These are phyloP conservation scores for Sipha maydis DNA, from an alignment of 2,888 invertebrate genomes.

Conservation along the genomic window DNA sequence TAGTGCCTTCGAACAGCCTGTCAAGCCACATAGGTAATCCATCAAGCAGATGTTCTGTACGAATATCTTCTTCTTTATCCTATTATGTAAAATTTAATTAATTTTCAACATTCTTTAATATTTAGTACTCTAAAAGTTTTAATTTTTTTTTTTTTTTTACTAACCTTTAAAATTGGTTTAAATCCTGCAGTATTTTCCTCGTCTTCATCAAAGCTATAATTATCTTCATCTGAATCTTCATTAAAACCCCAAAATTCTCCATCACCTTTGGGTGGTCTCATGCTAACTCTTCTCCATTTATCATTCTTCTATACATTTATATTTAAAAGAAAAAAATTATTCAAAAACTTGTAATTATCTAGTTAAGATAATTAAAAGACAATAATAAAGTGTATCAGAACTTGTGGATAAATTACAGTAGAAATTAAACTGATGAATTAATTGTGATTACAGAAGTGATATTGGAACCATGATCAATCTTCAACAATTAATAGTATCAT, in stretches of 20 bases:
- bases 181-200: conserved; percentile 54
- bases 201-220: conserved; percentile 53
- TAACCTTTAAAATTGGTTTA: conserved; percentile 52
- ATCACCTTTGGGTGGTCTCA: conserved; percentile 25
- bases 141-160: neutral
- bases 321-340: neutral
- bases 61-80: conserved; percentile 66
- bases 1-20: conserved; percentile 93
- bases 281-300: conserved; percentile 47
- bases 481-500: no score
- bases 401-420: no score
- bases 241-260: conserved; percentile 59
- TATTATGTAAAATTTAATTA: conserved; percentile 19
- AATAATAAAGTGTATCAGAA: no score
- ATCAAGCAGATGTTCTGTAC: conserved; percentile 84
- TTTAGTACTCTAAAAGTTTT: no score
- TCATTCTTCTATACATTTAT: conserved; percentile 69
- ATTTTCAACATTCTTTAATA: neutral
- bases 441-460: no score
- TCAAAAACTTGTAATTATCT: no score
- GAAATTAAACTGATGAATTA: no score
- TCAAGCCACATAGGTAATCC: conserved; percentile 97
- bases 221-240: conserved; percentile 34
- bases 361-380: no score
- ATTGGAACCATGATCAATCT: no score